A percentile compares a stretch with the other conserved stretches of the same genome.
These are phyloP conservation scores for Alloplasta piceator DNA, from an alignment of 2,888 invertebrate species.

Conservation along the genomic window DNA sequence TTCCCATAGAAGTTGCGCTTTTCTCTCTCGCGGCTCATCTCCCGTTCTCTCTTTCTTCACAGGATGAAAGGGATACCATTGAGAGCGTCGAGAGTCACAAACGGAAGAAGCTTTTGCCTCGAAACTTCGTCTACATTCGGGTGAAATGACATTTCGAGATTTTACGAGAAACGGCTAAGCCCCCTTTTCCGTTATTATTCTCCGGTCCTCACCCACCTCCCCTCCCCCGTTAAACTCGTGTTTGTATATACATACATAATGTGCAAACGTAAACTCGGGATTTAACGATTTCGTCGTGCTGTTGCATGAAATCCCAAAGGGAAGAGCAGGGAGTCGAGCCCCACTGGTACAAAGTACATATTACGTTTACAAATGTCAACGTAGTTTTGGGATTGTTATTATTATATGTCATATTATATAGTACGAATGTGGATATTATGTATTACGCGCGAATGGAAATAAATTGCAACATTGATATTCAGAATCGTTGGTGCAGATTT, in stretches of 20 bases:
- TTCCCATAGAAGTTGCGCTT: not conserved
- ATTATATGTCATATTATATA: not conserved
- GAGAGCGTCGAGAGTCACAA: slow-evolving; percentile 3
- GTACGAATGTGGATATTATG: slow-evolving; percentile 1
- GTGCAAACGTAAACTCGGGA: slow-evolving; percentile 37
- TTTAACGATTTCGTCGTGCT: slow-evolving; percentile 49
- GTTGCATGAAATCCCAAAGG: slow-evolving; percentile 49
- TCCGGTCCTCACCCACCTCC: not conserved
- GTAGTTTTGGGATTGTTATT: slow-evolving; percentile 31
- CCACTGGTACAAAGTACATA: slow-evolving; percentile 28
- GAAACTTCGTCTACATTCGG: slow-evolving; percentile 20
- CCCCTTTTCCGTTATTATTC: slow-evolving; percentile 32
- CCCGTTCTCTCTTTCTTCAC: too few species aligned
- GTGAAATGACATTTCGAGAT: slow-evolving; percentile 53
- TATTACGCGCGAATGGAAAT: not conserved
- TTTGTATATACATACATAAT: slow-evolving; percentile 1
- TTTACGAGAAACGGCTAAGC: slow-evolving; percentile 46
- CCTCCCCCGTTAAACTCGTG: slow-evolving; percentile 3
- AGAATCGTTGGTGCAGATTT: too few species aligned
- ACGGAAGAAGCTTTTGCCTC: slow-evolving; percentile 29
- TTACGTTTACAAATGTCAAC: slow-evolving; percentile 46
- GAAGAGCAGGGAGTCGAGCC: slow-evolving; percentile 12
- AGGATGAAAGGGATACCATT: not conserved
- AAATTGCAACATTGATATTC: not conserved
- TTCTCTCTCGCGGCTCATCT: slow-evolving; percentile 7